Evolutionary conservation across 2,797 vertebrate genomes (phyloP), one percentile per base, ranked within the genome.

Genomic region (Botia kubotai): DNA sequence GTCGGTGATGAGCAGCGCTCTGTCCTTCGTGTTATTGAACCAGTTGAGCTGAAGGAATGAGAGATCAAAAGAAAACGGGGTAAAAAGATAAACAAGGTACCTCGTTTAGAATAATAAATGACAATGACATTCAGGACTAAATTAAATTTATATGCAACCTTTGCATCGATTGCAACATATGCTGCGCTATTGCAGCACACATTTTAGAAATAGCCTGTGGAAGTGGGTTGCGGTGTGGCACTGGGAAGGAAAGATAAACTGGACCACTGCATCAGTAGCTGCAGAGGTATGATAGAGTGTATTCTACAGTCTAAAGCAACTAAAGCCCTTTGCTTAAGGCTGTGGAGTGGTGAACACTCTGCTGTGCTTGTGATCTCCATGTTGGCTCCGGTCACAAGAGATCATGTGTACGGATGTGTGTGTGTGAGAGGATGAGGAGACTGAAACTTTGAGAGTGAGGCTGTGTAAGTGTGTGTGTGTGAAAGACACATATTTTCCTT

Each of bases 1-100:
- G 86, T 98, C 96, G 0, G 97, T 98, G 88, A 98, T 76, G 21
- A 98, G 91, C 26, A 98, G 85, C 8, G 94, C 95, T 5, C 96
- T 91, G 88, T 98, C 96, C 3, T 94, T 93, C 85, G 92, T 94
- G 88, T 94, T 97, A 82, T 93, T 95, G 79, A 97, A 98, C 82
- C 94, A 92, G 78, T 97, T 98, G 83, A 97, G 87, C 96, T 96
- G 89, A 3, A 77, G 11, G 17, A 80, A 39, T 63, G 3, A 73
- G 36, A 26, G 46, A 48, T 62, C 67, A 46, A 60, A 16, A 80
- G 60, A 66, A 33, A 55, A 17, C 11, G 65, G 2, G 65, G 10
- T 39, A 23, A 23, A 50, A 75, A 46, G n/a, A 6, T n/a, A 36
- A 55, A 43, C 17, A 29, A n/a, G 14, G 12, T 43, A 65, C n/a